These are phyloP conservation scores for Phymastichus coffea DNA, from an alignment of 1,140 invertebrate species.

Conservation along the genomic window DNA sequence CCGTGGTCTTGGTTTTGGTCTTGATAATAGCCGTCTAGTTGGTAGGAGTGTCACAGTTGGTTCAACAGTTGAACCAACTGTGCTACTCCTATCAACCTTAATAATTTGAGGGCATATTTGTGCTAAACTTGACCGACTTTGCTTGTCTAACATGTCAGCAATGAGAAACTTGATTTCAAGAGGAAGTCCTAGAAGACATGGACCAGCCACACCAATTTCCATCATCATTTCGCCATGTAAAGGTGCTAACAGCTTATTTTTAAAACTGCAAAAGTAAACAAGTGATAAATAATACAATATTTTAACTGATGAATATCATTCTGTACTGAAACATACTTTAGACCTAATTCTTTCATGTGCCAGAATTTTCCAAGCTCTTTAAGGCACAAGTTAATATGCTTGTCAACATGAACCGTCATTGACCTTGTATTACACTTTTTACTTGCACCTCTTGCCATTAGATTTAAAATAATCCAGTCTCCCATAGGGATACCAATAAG, in stretches of 20 bases:
- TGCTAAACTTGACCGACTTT: slow-evolving; percentile 13
- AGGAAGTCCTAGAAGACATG: slow-evolving; percentile 39
- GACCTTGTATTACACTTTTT: slow-evolving; percentile 1
- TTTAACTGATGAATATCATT: not conserved
- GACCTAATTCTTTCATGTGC: slow-evolving; percentile 40
- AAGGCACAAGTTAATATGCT: slow-evolving; percentile 38
- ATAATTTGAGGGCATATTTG: no score
- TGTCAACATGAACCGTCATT: slow-evolving; percentile 21
- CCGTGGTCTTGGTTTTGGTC: no score
- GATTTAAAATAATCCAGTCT: slow-evolving; percentile 39
- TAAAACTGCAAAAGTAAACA: slow-evolving; percentile 36
- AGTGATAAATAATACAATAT: slow-evolving; percentile 1
- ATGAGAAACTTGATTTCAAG: slow-evolving; percentile 36
- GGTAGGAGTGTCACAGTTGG: no score
- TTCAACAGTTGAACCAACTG: no score
- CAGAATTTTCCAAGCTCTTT: slow-evolving; percentile 35
- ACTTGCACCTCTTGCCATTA: slow-evolving; percentile 25
- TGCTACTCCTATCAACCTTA: no score
- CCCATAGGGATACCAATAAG: slow-evolving; percentile 36
- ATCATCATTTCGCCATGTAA: slow-evolving; percentile 36
- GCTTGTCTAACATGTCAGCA: slow-evolving; percentile 16
- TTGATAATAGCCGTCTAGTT: no score
- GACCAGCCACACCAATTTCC: slow-evolving; percentile 31
- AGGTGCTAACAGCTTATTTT: slow-evolving; percentile 36
- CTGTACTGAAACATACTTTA: slow-evolving; percentile 31